Conservation (phyloP, 1,140 invertebrate genomes). For the Macrocentrus cingulum region DNA sequence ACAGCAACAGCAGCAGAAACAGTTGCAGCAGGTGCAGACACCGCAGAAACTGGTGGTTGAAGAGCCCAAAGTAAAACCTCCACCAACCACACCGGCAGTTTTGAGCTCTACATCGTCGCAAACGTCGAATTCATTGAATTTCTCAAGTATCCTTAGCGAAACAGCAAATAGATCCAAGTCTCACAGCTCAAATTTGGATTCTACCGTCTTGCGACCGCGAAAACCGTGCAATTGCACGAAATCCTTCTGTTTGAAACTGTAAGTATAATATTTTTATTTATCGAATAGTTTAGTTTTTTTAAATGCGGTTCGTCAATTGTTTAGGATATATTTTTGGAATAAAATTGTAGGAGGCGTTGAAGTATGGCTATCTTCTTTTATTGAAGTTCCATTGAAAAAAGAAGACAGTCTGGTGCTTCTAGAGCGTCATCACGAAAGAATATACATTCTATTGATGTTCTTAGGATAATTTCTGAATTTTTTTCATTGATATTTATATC, state of each 20-base stretch:
- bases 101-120: constrained; percentile 47
- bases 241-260: constrained; percentile 97
- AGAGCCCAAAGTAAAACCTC: constrained; percentile 45
- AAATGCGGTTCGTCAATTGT: constrained; percentile 12
- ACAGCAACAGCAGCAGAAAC: constrained; percentile 38
- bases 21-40: constrained; percentile 27
- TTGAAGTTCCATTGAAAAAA: constrained; percentile 33
- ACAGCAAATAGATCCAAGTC: constrained; percentile 42
- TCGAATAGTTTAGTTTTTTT: constrained; percentile 12
- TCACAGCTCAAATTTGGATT: constrained; percentile 54
- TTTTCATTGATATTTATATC: no score
- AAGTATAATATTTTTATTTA: constrained; percentile 51
- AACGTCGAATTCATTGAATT: constrained; percentile 37
- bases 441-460: constrained; percentile 2
- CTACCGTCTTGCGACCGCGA: constrained; percentile 75
- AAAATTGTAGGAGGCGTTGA: constrained; percentile 29
- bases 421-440: constrained; percentile 22
- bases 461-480: no score
- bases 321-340: background rate
- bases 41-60: no score
- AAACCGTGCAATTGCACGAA: constrained; percentile 99
- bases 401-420: constrained; percentile 34
- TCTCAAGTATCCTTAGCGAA: constrained; percentile 41
- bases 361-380: constrained; percentile 33
- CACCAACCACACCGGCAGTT: constrained; percentile 42